Percentiles rank a stretch among this genome's conserved stretches.
phyloP scores from a whole-genome alignment of 2,888 invertebrate genomes.

The Metellina segmentata region DNA sequence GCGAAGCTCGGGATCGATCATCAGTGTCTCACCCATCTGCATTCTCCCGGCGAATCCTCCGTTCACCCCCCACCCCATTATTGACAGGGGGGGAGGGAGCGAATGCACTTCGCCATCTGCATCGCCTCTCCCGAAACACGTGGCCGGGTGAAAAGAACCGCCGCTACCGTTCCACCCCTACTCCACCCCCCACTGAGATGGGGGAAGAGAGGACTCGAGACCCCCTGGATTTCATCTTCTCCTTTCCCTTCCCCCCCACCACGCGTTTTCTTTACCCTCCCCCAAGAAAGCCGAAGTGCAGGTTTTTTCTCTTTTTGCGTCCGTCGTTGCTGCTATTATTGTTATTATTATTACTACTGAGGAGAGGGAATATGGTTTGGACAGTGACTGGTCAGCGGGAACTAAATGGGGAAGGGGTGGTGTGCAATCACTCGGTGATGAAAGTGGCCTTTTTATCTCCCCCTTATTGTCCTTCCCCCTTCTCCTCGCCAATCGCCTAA shows the following conservation, averaged over 20 bases:
- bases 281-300: background rate
- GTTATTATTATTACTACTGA: constrained; percentile 21
- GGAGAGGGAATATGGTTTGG: constrained; percentile 29
- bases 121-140: constrained; percentile 49
- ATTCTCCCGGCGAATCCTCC: constrained; percentile 41
- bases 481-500: background rate
- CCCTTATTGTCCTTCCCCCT: background rate
- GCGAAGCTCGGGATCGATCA: constrained; percentile 62
- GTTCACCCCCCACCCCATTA: constrained; percentile 15
- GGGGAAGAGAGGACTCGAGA: background rate
- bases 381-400: constrained; percentile 57
- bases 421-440: constrained; percentile 22
- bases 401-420: constrained; percentile 24
- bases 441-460: constrained; percentile 25
- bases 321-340: background rate
- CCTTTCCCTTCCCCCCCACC: no score
- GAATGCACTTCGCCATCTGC: constrained; percentile 50
- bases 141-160: constrained; percentile 28
- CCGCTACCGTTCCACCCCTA: background rate
- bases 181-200: background rate
- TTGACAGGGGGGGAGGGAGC: constrained; percentile 23
- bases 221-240: no score
- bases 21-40: constrained; percentile 64
- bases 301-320: constrained; percentile 5
- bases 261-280: background rate